Evolutionary conservation across 2,888 invertebrate species (phyloP).

Genomic region (Papilio protenor): DNA sequence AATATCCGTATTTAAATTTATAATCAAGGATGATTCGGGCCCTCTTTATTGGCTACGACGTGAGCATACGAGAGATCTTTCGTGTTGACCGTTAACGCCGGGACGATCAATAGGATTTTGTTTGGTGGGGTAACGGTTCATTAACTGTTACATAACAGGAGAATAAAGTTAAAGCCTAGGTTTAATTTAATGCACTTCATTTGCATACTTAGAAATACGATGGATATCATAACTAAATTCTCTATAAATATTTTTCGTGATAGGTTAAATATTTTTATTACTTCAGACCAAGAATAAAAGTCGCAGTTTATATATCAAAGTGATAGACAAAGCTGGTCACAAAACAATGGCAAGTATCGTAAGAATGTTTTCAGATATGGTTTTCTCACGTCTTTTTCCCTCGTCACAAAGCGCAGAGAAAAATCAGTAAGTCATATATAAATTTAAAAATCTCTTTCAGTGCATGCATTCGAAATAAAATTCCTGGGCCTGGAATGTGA

Average conservation of each 20-base stretch:
- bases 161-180: neutral
- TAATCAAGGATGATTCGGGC: conserved; percentile 64
- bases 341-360: conserved; percentile 10
- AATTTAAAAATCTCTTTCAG: neutral
- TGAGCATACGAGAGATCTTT: conserved; percentile 69
- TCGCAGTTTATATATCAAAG: neutral
- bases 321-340: conserved; percentile 9
- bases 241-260: neutral
- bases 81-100: conserved; percentile 75
- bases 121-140: conserved; percentile 79
- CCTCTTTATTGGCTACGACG: conserved; percentile 63
- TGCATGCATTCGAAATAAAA: neutral
- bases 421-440: neutral
- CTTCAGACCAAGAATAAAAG: conserved; percentile 8
- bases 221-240: neutral
- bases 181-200: neutral
- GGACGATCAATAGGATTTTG: conserved; percentile 75
- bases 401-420: neutral
- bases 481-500: neutral
- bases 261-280: conserved; percentile 9
- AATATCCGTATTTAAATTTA: conserved; percentile 66
- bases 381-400: neutral
- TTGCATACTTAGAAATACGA: neutral
- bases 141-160: conserved; percentile 78
- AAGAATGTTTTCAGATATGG: neutral